phyloP scores from a whole-genome alignment of 2,888 invertebrate genomes.

The Oscheius sp. region DNA sequence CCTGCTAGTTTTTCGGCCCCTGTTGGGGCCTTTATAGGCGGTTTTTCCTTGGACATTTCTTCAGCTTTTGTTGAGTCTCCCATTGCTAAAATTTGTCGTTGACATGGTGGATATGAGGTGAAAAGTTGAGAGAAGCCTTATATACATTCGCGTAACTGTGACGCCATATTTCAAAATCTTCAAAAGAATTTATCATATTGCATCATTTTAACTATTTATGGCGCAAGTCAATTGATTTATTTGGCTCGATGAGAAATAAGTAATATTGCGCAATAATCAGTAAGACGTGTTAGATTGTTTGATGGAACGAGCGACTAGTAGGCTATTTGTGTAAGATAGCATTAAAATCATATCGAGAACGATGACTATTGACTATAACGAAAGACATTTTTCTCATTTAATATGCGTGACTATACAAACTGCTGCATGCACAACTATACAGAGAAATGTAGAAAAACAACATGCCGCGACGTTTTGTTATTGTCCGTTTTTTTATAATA shows the following conservation, averaged over 20 bases:
- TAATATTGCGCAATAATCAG: neutral
- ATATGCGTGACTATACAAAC: too few species aligned
- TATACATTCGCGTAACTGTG: neutral
- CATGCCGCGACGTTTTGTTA: too few species aligned
- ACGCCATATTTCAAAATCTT: neutral
- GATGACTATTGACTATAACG: too few species aligned
- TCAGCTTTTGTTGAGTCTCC: constrained; percentile 7
- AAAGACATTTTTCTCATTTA: too few species aligned
- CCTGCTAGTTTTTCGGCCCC: constrained; percentile 37
- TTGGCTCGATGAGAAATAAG: neutral
- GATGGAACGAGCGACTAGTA: too few species aligned
- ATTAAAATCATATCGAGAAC: too few species aligned
- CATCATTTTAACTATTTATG: neutral
- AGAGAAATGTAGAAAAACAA: too few species aligned
- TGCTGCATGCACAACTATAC: too few species aligned
- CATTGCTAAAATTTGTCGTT: constrained; percentile 10
- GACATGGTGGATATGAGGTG: constrained; percentile 8
- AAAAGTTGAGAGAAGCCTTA: neutral
- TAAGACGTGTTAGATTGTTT: neutral
- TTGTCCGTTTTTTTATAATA: too few species aligned
- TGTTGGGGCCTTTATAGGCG: constrained; percentile 6
- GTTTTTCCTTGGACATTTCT: constrained; percentile 8
- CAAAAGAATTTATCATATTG: neutral
- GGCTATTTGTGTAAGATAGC: too few species aligned
- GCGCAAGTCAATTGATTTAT: neutral